Percentiles rank a stretch among this genome's conserved stretches.
Evolutionary conservation across 2,797 vertebrate species (phyloP).

Genomic region (Capromys pilorides): DNA sequence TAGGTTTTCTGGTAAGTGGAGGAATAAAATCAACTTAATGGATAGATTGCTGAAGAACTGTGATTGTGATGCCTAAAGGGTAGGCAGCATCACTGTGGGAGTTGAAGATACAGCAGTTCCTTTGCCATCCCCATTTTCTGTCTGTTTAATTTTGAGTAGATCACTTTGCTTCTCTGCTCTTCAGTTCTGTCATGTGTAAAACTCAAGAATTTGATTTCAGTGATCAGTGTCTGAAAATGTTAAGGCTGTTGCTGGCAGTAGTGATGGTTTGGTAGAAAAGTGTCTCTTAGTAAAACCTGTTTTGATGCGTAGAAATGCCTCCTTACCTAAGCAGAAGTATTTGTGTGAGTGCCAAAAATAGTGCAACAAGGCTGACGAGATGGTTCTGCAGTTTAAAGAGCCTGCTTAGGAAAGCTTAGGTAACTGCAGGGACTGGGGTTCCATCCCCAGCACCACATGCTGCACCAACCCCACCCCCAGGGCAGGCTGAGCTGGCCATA

Average conservation of each 20-base stretch:
- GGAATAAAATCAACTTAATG: not conserved
- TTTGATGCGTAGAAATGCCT: not conserved
- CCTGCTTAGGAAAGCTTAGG: too few species aligned
- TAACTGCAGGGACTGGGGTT: too few species aligned
- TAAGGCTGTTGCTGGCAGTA: not conserved
- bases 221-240: not conserved
- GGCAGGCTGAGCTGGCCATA: too few species aligned
- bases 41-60: not conserved
- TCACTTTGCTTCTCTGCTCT: not conserved
- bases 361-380: not conserved
- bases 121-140: not conserved
- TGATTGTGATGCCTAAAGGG: not conserved
- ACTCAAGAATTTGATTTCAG: constrained; percentile 34
- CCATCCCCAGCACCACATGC: too few species aligned
- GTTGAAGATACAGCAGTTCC: not conserved
- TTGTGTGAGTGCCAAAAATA: not conserved
- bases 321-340: constrained; percentile 24
- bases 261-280: constrained; percentile 29
- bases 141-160: not conserved
- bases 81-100: not conserved
- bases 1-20: not conserved
- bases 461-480: too few species aligned
- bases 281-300: constrained; percentile 36
- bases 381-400: too few species aligned
- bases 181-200: constrained; percentile 43